Base-by-base conservation (phyloP, 2,113 vertebrate species). In the Condylura cristata region DNA sequence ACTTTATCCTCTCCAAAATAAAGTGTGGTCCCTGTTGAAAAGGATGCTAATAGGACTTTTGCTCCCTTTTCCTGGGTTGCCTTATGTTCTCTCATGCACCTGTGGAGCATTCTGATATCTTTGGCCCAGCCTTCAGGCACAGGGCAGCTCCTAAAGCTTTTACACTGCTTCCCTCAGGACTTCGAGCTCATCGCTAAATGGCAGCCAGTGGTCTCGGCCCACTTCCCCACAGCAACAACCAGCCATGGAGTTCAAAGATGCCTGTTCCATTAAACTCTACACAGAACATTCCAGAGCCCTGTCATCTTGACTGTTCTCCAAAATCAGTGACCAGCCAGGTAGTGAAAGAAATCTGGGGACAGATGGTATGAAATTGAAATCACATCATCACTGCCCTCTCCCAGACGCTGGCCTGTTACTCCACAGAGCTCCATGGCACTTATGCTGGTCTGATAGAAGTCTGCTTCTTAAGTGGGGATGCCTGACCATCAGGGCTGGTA, bases 291-390 rank as follows among this genome's bases (percentile, higher is more conserved):
- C 48, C 83, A 86, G 84, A 86, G 61, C 68, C 32, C 53, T 72
- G 66, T 65, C 56, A 72, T 71, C 58, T 46, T 46, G 70, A 85
- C 61, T 5, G 5, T 30, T 81, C 68, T 93, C 78, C 90, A 86
- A 61, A 94, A 61, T 51, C 90, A 88, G 44, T 18, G 92, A n/a
- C 80, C 72, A 95, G 37, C 61, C 76, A 58, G n/a, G 30, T 70
- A 37, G n/a, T 65, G 81, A 81, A 82, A 85, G 81, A 96, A 87
- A 95, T 93, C 76, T 87, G 61, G 58, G 85, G 63, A 95, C 96
- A 97, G 96, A 97, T 93, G 96, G 96, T 56, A 76, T 60, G 58
- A 89, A 93, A 95, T 90, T 34, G 68, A 83, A 92, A 96, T 90
- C 34, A 10, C 65, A 37, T 88, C 37, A 83, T 89, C 44, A 48